A percentile compares a stretch with the other conserved stretches of the same genome.
Evolutionary conservation across 2,888 invertebrate species (phyloP).

Genomic region (Apodemia mormo): DNA sequence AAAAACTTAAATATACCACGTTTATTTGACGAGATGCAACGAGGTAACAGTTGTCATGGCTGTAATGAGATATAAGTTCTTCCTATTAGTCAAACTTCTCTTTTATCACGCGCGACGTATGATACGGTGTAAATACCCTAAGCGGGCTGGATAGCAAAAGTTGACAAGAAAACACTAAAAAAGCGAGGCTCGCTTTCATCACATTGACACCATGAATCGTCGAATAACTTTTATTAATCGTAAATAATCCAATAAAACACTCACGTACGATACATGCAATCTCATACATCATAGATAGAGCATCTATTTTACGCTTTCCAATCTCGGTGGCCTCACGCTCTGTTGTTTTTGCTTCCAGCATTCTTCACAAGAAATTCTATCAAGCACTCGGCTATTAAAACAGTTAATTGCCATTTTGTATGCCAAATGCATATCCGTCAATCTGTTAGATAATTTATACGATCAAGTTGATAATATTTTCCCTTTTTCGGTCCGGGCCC

Average conservation of each 20-base stretch:
- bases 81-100: too few species aligned
- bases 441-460: conserved; percentile 30
- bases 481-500: too few species aligned
- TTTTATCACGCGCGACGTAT: too few species aligned
- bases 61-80: too few species aligned
- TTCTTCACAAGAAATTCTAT: conserved; percentile 70
- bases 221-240: conserved; percentile 3
- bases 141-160: neutral
- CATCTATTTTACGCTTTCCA: conserved; percentile 70
- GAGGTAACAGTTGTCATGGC: too few species aligned
- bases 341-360: conserved; percentile 64
- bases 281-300: conserved; percentile 34
- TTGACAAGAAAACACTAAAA: neutral
- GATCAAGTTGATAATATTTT: too few species aligned
- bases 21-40: too few species aligned
- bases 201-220: neutral
- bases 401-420: conserved; percentile 69
- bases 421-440: conserved; percentile 51
- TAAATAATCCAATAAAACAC: conserved; percentile 21
- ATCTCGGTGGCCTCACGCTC: conserved; percentile 51
- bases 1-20: too few species aligned
- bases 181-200: neutral
- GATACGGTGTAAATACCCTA: too few species aligned
- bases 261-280: conserved; percentile 18
- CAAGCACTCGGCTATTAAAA: conserved; percentile 50